phyloP scores from a whole-genome alignment of 2,113 vertebrate species.

The Macrotis lagotis region DNA sequence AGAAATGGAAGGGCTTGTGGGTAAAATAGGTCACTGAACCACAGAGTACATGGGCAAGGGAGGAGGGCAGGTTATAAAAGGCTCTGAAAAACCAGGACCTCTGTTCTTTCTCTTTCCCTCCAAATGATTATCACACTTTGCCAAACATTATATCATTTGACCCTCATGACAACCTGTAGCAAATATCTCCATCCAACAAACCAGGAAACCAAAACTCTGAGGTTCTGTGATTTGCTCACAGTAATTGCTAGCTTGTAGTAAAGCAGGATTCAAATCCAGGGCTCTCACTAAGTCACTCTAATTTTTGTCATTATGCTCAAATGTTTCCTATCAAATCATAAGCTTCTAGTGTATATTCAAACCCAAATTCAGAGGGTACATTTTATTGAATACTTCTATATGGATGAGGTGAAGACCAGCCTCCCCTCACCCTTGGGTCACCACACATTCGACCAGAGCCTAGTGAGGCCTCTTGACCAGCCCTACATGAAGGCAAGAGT shows the following conservation, averaged over 20 bases:
- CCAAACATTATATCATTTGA: not conserved
- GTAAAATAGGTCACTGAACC: not conserved
- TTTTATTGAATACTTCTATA: not conserved
- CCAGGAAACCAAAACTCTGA: not conserved
- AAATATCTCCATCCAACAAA: not conserved
- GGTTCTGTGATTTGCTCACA: not conserved
- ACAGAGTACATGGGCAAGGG: not conserved
- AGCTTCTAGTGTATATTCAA: not conserved
- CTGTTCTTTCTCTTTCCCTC: not conserved
- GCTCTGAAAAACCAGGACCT: not conserved
- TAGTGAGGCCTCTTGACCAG: not conserved
- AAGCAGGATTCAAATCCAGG: not conserved
- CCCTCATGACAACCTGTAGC: not conserved
- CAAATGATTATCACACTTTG: not conserved
- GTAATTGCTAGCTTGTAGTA: not conserved
- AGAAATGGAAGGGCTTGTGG: not conserved
- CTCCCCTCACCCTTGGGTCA: not conserved
- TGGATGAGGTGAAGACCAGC: not conserved
- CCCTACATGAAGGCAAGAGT: not conserved
- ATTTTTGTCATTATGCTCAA: not conserved
- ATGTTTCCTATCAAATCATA: not conserved
- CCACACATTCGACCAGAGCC: not conserved
- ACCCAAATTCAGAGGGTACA: not conserved
- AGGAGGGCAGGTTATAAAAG: not conserved
- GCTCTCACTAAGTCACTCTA: not conserved